Conservation (phyloP, 1,140 invertebrate genomes). For the Formica exsecta region DNA sequence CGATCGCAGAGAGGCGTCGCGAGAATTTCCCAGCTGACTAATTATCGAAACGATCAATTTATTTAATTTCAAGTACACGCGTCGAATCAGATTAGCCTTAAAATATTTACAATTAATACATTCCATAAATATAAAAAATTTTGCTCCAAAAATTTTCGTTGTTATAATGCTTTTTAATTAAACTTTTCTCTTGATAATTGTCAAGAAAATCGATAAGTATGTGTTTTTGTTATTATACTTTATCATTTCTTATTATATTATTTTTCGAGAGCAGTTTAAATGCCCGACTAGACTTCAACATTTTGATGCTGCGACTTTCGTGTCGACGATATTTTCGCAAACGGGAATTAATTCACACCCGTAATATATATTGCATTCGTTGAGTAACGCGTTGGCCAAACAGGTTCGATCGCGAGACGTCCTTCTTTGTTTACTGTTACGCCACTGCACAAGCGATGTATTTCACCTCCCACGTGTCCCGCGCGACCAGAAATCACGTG, state of each 20-base stretch:
- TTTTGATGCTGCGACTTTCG: neutral
- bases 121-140: neutral
- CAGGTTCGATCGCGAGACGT: conserved; percentile 59
- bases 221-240: no score
- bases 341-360: conserved; percentile 60
- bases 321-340: conserved; percentile 13
- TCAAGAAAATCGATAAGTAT: neutral
- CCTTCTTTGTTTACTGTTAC: conserved; percentile 71
- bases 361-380: conserved; percentile 55
- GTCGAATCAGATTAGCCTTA: neutral
- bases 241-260: no score
- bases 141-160: neutral
- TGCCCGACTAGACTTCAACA: neutral
- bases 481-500: conserved; percentile 46
- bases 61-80: neutral
- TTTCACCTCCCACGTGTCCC: conserved; percentile 72
- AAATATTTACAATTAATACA: neutral
- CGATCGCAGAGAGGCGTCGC: neutral
- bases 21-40: neutral
- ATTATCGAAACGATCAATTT: neutral
- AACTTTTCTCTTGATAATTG: neutral
- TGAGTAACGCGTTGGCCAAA: conserved; percentile 65
- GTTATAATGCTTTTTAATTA: neutral
- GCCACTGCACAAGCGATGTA: conserved; percentile 60
- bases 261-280: neutral